These are phyloP conservation scores for Sciurus carolinensis DNA, from an alignment of 2,797 vertebrate species.

Conservation along the genomic window DNA sequence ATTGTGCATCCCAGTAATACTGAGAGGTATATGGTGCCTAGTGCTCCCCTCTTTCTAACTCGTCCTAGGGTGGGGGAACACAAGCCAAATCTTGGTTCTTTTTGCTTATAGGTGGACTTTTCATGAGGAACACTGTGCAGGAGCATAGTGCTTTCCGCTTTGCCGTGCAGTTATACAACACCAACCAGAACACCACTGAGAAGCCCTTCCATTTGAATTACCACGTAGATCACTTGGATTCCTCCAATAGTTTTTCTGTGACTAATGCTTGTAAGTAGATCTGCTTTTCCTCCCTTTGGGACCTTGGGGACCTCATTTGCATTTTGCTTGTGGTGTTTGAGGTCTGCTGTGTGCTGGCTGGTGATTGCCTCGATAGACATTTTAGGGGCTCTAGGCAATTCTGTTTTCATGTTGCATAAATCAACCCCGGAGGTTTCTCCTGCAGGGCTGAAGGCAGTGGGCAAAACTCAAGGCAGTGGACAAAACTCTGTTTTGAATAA, in stretches of 20 bases:
- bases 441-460: slow-evolving; percentile 67
- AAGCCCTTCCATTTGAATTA: slow-evolving; percentile 99
- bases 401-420: background rate
- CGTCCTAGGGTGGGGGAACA: slow-evolving; percentile 16
- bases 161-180: slow-evolving; percentile 99
- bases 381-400: slow-evolving; percentile 56
- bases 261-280: slow-evolving; percentile 99
- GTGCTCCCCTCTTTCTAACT: slow-evolving; percentile 53
- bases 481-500: slow-evolving; percentile 67
- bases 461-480: slow-evolving; percentile 68
- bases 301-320: slow-evolving; percentile 34
- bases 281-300: slow-evolving; percentile 46
- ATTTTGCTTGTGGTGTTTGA: slow-evolving; percentile 21
- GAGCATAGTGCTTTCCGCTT: slow-evolving; percentile 99
- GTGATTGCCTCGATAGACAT: slow-evolving; percentile 43
- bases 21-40: background rate
- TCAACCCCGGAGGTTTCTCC: slow-evolving; percentile 72
- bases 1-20: background rate
- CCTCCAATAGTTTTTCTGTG: slow-evolving; percentile 99
- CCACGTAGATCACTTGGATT: slow-evolving; percentile 99
- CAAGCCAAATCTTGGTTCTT: slow-evolving; percentile 69
- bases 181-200: slow-evolving; percentile 99
- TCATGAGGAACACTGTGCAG: slow-evolving; percentile 99
- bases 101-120: slow-evolving; percentile 95
- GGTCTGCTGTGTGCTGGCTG: slow-evolving; percentile 26